Evolutionary conservation across 2,113 vertebrate species (phyloP), one percentile per base, ranked within the genome.

Genomic region (Pachyramphus minor): DNA sequence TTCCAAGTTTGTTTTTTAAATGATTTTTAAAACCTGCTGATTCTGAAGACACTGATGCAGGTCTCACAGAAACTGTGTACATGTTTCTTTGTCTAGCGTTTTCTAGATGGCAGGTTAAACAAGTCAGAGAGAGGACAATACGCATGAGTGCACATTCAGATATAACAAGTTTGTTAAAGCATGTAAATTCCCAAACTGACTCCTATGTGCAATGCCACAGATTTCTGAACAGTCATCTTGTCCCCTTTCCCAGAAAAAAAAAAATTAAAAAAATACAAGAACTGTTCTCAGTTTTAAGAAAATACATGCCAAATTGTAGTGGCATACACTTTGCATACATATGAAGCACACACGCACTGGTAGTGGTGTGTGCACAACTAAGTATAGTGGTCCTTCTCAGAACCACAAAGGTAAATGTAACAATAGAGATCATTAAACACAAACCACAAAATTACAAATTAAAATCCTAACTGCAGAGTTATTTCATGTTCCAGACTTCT

Each of bases 121-220:
- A 71, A 27, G 53, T 68, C 23, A 7, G 58, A 63, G 63, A 72
- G 47, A 83, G 25, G 52, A 68, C 20, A 59, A 35, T 21, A 75
- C 0, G 3, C 22, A 21, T 5, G 19, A 84, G 3, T 5, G 18
- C n/a, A 24, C 0, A 0, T 41, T 86, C 45, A 49, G 71, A 91
- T 67, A 74, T 11, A 69, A 30, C 8, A 72, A 37, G 47, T 58
- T 66, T 47, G n/a, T 59, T 77, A 56, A 78, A 87, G 42, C 8
- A 19, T 69, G 8, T 56, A 66, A 78, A 58, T 63, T 71, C 52
- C 31, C 22, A 41, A 74, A 71, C 17, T 37, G n/a, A 28, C 20
- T 73, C 59, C n/a, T 62, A 8, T 20, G 22, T 62, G 42, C 59
- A 60, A 20, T 18, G 24, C 17, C 41, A 90, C 12, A 62, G 23